A percentile compares a stretch with the other conserved stretches of the same genome.
Conservation (phyloP, 2,888 invertebrate species). For the Deladenus siricidicola region DNA sequence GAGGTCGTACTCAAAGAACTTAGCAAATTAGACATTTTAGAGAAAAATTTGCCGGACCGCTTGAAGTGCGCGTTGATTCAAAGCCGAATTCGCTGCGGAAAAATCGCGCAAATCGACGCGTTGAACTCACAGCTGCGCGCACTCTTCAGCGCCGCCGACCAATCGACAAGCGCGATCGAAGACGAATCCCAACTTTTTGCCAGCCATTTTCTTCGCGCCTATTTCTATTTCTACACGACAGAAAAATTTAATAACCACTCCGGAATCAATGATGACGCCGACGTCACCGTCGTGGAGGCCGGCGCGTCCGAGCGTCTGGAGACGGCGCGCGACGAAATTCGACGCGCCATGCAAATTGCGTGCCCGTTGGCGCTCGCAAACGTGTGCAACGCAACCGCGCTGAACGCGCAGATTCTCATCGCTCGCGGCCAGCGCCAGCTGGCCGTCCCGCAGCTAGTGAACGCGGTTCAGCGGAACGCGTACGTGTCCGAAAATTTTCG, state of each 20-base stretch:
- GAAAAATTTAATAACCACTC: no score
- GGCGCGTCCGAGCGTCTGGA: constrained; percentile 1
- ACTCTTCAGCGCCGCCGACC: not conserved
- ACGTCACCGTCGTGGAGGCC: not conserved
- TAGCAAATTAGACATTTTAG: not conserved
- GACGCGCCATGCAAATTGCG: not conserved
- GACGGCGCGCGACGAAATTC: constrained; percentile 4
- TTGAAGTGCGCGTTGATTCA: not conserved
- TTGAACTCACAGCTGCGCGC: not conserved
- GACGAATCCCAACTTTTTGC: not conserved
- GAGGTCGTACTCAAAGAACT: not conserved
- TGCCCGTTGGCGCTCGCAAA: not conserved
- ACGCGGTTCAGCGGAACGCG: constrained; percentile 6
- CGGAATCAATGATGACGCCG: no score
- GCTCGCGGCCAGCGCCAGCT: constrained; percentile 8
- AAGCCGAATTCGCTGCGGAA: not conserved
- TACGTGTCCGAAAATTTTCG: constrained; percentile 7
- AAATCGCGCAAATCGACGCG: not conserved
- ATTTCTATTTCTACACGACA: not conserved
- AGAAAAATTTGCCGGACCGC: not conserved
- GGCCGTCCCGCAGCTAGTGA: constrained; percentile 12
- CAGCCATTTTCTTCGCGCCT: not conserved
- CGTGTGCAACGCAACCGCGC: constrained; percentile 2
- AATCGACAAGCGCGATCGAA: not conserved
- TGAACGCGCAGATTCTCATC: constrained; percentile 4